Evolutionary conservation across 2,113 vertebrate species (phyloP).

Genomic region (Plotosus lineatus): DNA sequence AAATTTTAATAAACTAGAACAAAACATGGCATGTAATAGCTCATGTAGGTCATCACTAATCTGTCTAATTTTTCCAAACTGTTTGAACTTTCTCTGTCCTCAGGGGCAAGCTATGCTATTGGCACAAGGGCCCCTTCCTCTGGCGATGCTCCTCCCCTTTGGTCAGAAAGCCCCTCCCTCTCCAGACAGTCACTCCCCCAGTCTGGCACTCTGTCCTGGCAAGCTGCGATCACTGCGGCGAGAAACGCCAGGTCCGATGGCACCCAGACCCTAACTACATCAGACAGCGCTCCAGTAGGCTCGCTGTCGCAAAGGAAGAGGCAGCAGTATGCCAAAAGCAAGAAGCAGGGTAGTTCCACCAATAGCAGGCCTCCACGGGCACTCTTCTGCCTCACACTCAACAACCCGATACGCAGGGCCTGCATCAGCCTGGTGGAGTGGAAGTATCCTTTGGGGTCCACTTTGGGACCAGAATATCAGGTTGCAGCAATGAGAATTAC

Average conservation of each 20-base stretch:
- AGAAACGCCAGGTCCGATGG: conserved; percentile 86
- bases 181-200: conserved; percentile 75
- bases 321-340: conserved; percentile 98
- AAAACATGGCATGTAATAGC: background rate
- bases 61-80: background rate
- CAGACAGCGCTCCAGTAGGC: conserved; percentile 76
- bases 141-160: conserved; percentile 79
- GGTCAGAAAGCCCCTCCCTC: conserved; percentile 79
- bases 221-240: conserved; percentile 90
- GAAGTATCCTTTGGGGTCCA: conserved; percentile 90
- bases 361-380: conserved; percentile 93
- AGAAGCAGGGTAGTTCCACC: conserved; percentile 92
- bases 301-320: conserved; percentile 96
- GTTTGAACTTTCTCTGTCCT: conserved; percentile 31
- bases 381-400: conserved; percentile 97
- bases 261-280: conserved; percentile 71
- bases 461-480: background rate
- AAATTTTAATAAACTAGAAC: background rate
- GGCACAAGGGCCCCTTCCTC: conserved; percentile 82
- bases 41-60: background rate
- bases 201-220: conserved; percentile 86
- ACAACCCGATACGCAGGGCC: conserved; percentile 98
- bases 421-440: conserved; percentile 99
- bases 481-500: background rate
- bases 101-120: conserved; percentile 94